phyloP scores from a whole-genome alignment of 2,888 invertebrate species.

The Drosophila paranaensis region DNA sequence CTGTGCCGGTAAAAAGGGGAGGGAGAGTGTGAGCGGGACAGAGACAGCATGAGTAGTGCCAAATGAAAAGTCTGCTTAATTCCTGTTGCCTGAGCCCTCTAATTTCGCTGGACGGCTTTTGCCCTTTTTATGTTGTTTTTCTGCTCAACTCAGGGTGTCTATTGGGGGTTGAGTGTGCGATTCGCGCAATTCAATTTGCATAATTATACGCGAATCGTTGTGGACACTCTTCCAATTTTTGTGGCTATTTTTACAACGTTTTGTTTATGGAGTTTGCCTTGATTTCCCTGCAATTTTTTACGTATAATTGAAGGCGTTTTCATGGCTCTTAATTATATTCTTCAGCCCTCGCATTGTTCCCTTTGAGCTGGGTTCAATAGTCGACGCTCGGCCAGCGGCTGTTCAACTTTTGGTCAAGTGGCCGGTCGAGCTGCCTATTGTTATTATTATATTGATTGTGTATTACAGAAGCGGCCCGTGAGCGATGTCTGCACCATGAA shows the following conservation, averaged over 20 bases:
- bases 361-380: conserved; percentile 59
- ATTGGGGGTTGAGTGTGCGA: conserved; percentile 7
- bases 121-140: conserved; percentile 52
- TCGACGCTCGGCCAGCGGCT: conserved; percentile 36
- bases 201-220: conserved; percentile 50
- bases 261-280: conserved; percentile 32
- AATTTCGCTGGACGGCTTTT: conserved; percentile 43
- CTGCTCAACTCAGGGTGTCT: conserved; percentile 13
- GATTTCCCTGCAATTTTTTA: conserved; percentile 41
- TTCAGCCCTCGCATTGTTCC: conserved; percentile 25
- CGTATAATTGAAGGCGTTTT: conserved; percentile 41
- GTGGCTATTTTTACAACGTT: conserved; percentile 49
- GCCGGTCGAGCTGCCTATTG: conserved; percentile 24
- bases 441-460: conserved; percentile 45
- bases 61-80: conserved; percentile 18
- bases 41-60: neutral
- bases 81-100: conserved; percentile 10
- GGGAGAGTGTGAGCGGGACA: neutral
- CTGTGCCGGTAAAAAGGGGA: neutral
- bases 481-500: conserved; percentile 4
- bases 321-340: conserved; percentile 65
- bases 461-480: conserved; percentile 13
- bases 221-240: conserved; percentile 6
- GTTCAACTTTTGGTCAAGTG: conserved; percentile 50
- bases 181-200: conserved; percentile 66